Conservation (phyloP, 2,113 vertebrate species). For the Ictalurus punctatus region DNA sequence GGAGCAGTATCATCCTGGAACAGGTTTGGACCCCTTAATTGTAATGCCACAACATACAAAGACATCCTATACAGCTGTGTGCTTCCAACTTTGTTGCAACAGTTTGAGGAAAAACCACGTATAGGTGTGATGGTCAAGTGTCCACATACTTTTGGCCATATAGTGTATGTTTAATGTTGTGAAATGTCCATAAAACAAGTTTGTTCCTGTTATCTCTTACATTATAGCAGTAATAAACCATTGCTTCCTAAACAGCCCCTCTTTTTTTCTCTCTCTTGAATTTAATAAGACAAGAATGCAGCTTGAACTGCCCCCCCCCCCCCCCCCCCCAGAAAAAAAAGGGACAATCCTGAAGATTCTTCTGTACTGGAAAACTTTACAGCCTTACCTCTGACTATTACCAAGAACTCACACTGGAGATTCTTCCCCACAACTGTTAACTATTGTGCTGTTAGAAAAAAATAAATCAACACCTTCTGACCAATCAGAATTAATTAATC, state of each 20-base stretch:
- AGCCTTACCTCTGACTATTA: background rate
- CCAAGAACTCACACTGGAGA: background rate
- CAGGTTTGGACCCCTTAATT: background rate
- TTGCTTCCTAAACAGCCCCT: background rate
- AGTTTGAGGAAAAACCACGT: background rate
- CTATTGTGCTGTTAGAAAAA: background rate
- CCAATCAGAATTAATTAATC: background rate
- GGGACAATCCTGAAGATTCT: background rate
- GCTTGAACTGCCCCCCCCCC: background rate
- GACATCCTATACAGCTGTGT: background rate
- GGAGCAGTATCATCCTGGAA: background rate
- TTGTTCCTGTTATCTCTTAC: background rate
- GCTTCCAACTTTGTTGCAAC: background rate
- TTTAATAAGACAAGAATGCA: background rate
- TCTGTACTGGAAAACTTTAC: background rate
- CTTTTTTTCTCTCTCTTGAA: background rate
- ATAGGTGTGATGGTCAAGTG: background rate
- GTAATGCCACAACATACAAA: background rate
- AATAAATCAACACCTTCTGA: background rate
- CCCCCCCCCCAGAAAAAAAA: too few species aligned
- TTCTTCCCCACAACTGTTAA: background rate
- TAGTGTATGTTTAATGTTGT: background rate
- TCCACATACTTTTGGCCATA: background rate
- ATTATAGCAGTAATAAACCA: background rate
- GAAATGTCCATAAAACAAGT: background rate